Conservation (phyloP, 2,797 vertebrate species). For the Hemibagrus guttatus region DNA sequence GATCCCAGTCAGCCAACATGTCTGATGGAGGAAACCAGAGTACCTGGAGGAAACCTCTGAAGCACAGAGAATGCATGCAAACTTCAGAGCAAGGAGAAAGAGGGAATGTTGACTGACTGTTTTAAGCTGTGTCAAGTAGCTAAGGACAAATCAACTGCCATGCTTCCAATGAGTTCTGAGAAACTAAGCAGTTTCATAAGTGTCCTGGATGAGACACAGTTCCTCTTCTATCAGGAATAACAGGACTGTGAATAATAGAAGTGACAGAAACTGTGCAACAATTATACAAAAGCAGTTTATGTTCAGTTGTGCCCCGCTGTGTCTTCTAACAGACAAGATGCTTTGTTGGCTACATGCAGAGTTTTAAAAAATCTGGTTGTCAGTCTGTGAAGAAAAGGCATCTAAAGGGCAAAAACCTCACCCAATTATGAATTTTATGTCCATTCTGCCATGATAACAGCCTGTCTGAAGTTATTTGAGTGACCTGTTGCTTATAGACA, state of each 20-base stretch:
- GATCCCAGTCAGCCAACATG: too few relatives aligned
- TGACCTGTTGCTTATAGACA: not conserved
- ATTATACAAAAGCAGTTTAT: not conserved
- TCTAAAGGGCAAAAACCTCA: not conserved
- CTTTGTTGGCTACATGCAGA: not conserved
- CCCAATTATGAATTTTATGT: not conserved
- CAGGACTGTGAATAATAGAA: not conserved
- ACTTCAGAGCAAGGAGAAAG: too few relatives aligned
- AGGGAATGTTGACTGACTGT: not conserved
- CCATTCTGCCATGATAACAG: not conserved
- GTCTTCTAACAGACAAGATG: not conserved
- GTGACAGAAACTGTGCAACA: not conserved
- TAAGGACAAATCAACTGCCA: conserved; percentile 3
- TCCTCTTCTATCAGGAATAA: not conserved
- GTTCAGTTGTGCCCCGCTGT: not conserved
- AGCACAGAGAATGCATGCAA: too few relatives aligned
- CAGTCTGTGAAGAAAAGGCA: not conserved
- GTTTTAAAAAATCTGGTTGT: not conserved
- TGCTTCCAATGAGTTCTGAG: not conserved
- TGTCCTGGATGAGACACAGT: not conserved
- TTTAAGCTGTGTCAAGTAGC: not conserved
- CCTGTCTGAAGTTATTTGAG: not conserved
- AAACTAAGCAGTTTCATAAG: not conserved
- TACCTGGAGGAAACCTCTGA: too few relatives aligned
- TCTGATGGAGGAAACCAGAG: too few relatives aligned